Conservation (phyloP, 2,888 invertebrate genomes). For the Drosophila siamana region DNA sequence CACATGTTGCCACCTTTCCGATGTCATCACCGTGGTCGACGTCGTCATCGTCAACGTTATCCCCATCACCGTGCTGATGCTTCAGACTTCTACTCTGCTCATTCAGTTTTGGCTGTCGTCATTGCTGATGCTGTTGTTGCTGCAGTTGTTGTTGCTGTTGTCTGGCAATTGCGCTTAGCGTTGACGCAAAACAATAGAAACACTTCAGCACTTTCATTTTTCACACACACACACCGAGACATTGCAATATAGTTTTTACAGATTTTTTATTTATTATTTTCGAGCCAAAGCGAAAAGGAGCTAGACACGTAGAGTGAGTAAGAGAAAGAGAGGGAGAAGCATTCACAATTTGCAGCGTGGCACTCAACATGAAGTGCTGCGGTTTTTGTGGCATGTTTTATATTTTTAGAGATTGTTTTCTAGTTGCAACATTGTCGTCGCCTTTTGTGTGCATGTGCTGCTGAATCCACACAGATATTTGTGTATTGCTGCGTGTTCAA, state of each 20-base stretch:
- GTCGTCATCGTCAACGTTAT: constrained; percentile 3
- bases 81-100: neutral
- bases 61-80: constrained; percentile 7
- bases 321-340: neutral
- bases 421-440: constrained; percentile 27
- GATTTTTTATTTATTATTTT: constrained; percentile 79
- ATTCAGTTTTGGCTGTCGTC: constrained; percentile 5
- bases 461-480: neutral
- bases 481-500: constrained; percentile 29
- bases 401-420: constrained; percentile 80
- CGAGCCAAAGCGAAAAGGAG: constrained; percentile 23
- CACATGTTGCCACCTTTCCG: constrained; percentile 28
- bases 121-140: neutral
- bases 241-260: constrained; percentile 55
- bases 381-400: constrained; percentile 67
- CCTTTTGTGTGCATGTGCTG: constrained; percentile 19
- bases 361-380: constrained; percentile 78
- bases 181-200: constrained; percentile 73
- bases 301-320: neutral
- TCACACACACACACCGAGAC: constrained; percentile 34
- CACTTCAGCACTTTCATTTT: constrained; percentile 79
- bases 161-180: constrained; percentile 56
- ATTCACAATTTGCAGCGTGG: constrained; percentile 72
- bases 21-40: constrained; percentile 22
- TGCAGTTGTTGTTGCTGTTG: constrained; percentile 36